phyloP scores from a whole-genome alignment of 2,888 invertebrate species.

The Epinotia brunnichana region DNA sequence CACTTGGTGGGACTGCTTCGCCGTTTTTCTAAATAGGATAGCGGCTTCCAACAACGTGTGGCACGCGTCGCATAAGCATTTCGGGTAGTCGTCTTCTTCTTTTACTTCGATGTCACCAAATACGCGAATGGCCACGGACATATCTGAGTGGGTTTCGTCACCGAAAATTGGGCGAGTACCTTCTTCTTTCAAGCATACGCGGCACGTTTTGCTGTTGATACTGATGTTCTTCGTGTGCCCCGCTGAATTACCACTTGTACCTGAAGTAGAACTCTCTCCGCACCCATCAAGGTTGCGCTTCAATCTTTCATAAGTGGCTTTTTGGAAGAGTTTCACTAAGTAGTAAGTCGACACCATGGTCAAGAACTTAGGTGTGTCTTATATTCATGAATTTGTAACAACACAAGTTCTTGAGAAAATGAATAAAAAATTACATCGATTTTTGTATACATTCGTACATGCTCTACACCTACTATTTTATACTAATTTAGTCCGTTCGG shows the following conservation, averaged over 20 bases:
- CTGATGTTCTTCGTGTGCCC: conserved; percentile 11
- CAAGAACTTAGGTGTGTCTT: background rate
- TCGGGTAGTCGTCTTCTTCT: conserved; percentile 44
- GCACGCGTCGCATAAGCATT: conserved; percentile 42
- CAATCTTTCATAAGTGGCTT: conserved; percentile 41
- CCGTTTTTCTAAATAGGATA: conserved; percentile 42
- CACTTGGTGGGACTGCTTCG: conserved; percentile 37
- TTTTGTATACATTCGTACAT: conserved; percentile 19
- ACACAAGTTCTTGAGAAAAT: background rate
- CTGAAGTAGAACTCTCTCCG: conserved; percentile 31
- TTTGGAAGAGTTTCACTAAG: conserved; percentile 45
- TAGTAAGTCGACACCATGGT: conserved; percentile 48
- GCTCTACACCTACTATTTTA: background rate
- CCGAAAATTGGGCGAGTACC: conserved; percentile 43
- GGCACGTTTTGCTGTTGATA: conserved; percentile 35
- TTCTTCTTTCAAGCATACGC: conserved; percentile 44
- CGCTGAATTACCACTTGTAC: conserved; percentile 9
- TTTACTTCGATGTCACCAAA: conserved; percentile 42
- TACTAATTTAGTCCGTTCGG: conserved; percentile 2
- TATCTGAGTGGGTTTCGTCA: conserved; percentile 28
- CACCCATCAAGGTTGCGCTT: conserved; percentile 32
- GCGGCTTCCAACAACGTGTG: conserved; percentile 40
- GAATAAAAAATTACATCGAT: conserved; percentile 27
- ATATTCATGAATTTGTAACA: conserved; percentile 3
- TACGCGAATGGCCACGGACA: conserved; percentile 35